Evolutionary conservation across 2,888 invertebrate genomes (phyloP).

Genomic region (Ochlodes sylvanus): DNA sequence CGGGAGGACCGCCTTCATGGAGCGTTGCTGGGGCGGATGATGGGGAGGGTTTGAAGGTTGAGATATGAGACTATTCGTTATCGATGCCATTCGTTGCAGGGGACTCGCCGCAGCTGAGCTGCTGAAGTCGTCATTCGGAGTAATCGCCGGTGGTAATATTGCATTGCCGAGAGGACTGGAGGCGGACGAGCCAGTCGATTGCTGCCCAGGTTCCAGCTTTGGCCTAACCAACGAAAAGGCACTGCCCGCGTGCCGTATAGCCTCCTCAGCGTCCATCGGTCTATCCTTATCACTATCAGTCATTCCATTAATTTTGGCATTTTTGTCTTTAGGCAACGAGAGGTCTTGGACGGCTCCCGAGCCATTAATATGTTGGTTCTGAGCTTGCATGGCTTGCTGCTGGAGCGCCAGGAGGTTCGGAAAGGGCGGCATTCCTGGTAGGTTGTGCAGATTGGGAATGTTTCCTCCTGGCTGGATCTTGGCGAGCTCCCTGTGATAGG

Average conservation of each 20-base stretch:
- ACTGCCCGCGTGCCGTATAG: conserved; percentile 90
- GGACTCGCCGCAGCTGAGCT: conserved; percentile 95
- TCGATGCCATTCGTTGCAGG: conserved; percentile 98
- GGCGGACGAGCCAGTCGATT: conserved; percentile 91
- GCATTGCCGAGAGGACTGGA: conserved; percentile 94
- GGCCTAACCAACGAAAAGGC: conserved; percentile 95
- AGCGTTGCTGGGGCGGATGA: conserved; percentile 93
- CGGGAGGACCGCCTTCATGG: conserved; percentile 97
- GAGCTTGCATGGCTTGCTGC: conserved; percentile 84
- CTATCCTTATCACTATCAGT: conserved; percentile 89
- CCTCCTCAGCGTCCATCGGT: conserved; percentile 86
- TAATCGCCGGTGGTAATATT: conserved; percentile 93
- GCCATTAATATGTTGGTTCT: conserved; percentile 86
- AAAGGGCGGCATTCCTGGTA: conserved; percentile 85
- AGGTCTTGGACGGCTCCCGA: conserved; percentile 91
- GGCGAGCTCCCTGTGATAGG: conserved; percentile 96
- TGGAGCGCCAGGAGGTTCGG: conserved; percentile 90
- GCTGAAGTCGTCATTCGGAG: conserved; percentile 92
- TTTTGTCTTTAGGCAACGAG: conserved; percentile 92
- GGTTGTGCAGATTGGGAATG: conserved; percentile 83
- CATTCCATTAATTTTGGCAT: conserved; percentile 86
- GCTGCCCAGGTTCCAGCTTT: conserved; percentile 92
- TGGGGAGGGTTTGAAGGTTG: conserved; percentile 94
- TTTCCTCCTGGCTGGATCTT: conserved; percentile 91
- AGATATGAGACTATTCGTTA: conserved; percentile 97